Conservation (phyloP, 2,113 vertebrate genomes). For the Thymallus thymallus region DNA sequence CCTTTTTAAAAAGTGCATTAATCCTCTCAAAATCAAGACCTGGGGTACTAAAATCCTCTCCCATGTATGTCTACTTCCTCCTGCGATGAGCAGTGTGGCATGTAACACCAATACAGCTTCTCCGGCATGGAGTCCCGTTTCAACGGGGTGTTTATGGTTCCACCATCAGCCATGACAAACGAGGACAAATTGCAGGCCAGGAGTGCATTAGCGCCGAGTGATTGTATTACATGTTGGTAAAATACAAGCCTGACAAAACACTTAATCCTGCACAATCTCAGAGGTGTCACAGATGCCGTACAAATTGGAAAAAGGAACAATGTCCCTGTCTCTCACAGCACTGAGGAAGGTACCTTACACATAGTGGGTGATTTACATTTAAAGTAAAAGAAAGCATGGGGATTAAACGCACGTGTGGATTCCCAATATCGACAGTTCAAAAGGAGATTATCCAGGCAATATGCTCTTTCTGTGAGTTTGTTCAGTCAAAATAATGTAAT, state of each 20-base stretch:
- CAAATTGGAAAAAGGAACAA: too few relatives aligned
- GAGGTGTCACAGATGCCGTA: slow-evolving; percentile 30
- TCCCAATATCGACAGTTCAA: not conserved
- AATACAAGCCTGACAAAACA: slow-evolving; percentile 52
- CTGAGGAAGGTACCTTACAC: slow-evolving; percentile 16
- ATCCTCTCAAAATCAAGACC: slow-evolving; percentile 40
- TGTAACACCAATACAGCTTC: slow-evolving; percentile 22
- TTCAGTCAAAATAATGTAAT: not conserved
- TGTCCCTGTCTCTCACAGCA: too few relatives aligned
- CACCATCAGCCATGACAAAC: slow-evolving; percentile 46
- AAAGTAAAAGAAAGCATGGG: not conserved
- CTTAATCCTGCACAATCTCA: slow-evolving; percentile 34
- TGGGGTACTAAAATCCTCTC: slow-evolving; percentile 34
- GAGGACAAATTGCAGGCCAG: slow-evolving; percentile 54
- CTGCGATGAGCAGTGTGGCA: slow-evolving; percentile 17
- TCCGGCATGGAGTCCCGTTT: slow-evolving; percentile 44
- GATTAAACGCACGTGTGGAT: not conserved
- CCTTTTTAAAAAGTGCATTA: slow-evolving; percentile 33
- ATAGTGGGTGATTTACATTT: not conserved
- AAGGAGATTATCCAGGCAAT: too few relatives aligned
- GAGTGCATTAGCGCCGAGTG: slow-evolving; percentile 38
- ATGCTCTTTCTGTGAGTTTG: not conserved
- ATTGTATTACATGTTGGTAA: slow-evolving; percentile 51
- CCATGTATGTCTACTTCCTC: slow-evolving; percentile 20
- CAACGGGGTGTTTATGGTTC: slow-evolving; percentile 4